Base-by-base conservation (phyloP, 2,888 invertebrate species). In the Eupithecia tripunctaria region DNA sequence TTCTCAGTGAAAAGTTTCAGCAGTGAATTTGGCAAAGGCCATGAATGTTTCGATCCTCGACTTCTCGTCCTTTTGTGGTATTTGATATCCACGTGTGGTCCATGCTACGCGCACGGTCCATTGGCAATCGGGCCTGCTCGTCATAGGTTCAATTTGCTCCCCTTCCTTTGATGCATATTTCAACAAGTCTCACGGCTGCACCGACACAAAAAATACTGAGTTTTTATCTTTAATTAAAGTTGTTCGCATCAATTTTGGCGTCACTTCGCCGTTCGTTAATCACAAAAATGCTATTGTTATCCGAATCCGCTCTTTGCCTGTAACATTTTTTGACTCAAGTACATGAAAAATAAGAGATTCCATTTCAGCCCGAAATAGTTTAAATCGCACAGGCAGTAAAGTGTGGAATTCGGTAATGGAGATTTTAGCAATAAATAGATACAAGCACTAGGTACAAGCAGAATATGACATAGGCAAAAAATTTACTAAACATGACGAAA, bases 141-240 rank as follows among this genome's bases (percentile, higher is more conserved):
- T 83, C 82, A 86, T 85, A 82, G 86, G 83, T 88, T 85, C 83
- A 85, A 85, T 88, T 87, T 85, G 74, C 80, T 76, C 78, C 79
- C 79, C 70, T 85, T 86, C 85, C 85, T 88, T 89, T 88, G 89
- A 88, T 88, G 85, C 86, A 88, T 88, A 87, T 88, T 88, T 86
- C 84, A 88, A 83, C 85, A 85, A 86, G 83, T 85, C 84, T 81
- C 82, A 82, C 82, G 78, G 80, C 79, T 74, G 77, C 75, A 76
- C 77, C 68, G 71, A 66, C 76, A 77, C 76, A 76, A 75, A 63
- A 43, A 80, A 79, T 73, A 76, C 76, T 80, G 79, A 83, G 84
- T 82, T 85, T 85, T 84, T 82, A 82, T 81, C 80, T 81, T 25
- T 86, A 85, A 86, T 88, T 85, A 85, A 86, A 86, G 84, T 81